Conservation (phyloP, 1,140 invertebrate genomes). For the Nylanderia fulva region DNA sequence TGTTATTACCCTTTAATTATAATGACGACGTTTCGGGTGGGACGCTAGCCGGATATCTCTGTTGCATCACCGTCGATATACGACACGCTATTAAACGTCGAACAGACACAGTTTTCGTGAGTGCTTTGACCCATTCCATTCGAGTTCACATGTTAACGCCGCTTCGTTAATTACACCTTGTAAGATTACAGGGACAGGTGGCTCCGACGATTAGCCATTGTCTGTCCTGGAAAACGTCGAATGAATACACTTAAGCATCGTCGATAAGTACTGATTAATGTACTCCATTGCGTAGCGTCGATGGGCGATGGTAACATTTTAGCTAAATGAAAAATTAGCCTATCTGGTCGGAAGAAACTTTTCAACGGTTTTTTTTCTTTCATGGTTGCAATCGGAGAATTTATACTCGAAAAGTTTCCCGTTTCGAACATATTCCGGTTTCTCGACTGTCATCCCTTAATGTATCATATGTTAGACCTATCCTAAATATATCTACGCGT, state of each 20-base stretch:
- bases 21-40: constrained; percentile 17
- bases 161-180: constrained; percentile 77
- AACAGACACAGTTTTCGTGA: constrained; percentile 59
- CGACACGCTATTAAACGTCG: constrained; percentile 47
- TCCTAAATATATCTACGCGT: not conserved
- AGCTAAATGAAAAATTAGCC: constrained; percentile 9
- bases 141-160: constrained; percentile 68
- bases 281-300: constrained; percentile 56
- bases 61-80: constrained; percentile 11
- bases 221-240: constrained; percentile 68
- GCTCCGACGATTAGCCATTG: constrained; percentile 72
- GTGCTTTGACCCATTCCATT: constrained; percentile 69
- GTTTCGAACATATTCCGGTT: not conserved
- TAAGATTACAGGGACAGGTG: constrained; percentile 78
- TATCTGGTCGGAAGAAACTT: not conserved
- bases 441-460: not conserved
- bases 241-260: constrained; percentile 52
- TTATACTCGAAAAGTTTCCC: not conserved
- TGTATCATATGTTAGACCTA: not conserved
- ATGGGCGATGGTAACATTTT: constrained; percentile 41
- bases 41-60: not conserved
- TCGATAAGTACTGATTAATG: constrained; percentile 73
- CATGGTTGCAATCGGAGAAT: constrained; percentile 10
- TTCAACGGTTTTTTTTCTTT: not conserved
- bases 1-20: constrained; percentile 36